Conservation (phyloP, 1,140 invertebrate genomes). For the Himalopsyche phryganea region DNA sequence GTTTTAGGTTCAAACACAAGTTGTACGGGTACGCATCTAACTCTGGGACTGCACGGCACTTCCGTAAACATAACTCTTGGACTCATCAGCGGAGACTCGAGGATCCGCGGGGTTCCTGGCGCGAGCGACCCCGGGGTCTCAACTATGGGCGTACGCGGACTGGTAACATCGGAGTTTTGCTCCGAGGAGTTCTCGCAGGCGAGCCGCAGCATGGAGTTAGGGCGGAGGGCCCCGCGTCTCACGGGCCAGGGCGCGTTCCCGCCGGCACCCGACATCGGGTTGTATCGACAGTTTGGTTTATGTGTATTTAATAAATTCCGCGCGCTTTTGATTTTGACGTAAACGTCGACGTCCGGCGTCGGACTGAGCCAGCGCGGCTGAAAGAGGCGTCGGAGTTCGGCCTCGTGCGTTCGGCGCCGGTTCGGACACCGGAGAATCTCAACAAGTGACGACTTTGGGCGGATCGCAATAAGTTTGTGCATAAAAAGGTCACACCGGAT, state of each 20-base stretch:
- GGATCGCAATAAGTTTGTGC: too few species aligned
- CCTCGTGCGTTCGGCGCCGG: too few species aligned
- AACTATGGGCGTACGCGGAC: constrained; percentile 45
- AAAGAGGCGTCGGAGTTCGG: too few species aligned
- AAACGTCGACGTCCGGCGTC: too few species aligned
- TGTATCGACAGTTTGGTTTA: too few species aligned
- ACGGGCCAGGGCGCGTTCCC: constrained; percentile 62
- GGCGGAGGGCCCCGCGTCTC: constrained; percentile 59
- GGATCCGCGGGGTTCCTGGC: constrained; percentile 6
- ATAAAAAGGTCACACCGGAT: too few species aligned
- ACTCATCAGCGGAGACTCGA: constrained; percentile 16
- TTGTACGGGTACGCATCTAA: constrained; percentile 26
- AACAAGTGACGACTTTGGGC: too few species aligned
- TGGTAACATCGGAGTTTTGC: constrained; percentile 38
- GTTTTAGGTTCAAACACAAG: constrained; percentile 4
- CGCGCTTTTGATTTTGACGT: too few species aligned
- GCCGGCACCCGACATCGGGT: too few species aligned
- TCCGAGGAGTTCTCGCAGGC: constrained; percentile 2
- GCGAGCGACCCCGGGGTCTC: constrained; percentile 21
- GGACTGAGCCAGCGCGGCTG: too few species aligned
- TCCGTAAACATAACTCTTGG: constrained; percentile 32
- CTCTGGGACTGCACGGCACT: constrained; percentile 29
- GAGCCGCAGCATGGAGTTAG: constrained; percentile 36
- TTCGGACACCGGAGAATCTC: too few species aligned
- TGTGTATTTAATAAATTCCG: too few species aligned